Evolutionary conservation across 2,113 vertebrate genomes (phyloP).

Genomic region (Petromus typicus): DNA sequence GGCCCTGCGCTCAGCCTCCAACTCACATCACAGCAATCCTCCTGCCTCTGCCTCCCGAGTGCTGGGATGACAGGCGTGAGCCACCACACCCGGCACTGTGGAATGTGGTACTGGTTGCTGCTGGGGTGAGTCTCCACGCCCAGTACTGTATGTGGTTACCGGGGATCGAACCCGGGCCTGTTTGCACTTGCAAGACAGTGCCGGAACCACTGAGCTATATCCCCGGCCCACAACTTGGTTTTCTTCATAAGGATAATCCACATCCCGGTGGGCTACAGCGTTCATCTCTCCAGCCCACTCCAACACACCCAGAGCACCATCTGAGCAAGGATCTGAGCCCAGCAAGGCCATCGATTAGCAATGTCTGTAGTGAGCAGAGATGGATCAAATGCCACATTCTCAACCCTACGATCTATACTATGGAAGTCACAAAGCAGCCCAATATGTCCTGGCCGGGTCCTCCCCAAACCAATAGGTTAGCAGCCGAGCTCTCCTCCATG

Average conservation of each 20-base stretch:
- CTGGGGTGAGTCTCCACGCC: too few species aligned
- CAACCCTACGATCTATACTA: not conserved
- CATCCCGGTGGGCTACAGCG: not conserved
- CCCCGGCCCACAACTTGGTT: not conserved
- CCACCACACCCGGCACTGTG: too few species aligned
- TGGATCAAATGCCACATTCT: fast-evolving
- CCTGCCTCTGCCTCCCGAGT: too few species aligned
- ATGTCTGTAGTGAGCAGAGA: not conserved
- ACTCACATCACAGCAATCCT: too few species aligned
- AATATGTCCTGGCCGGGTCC: not conserved
- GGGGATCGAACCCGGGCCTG: too few species aligned
- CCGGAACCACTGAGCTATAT: too few species aligned
- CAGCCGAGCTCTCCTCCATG: not conserved
- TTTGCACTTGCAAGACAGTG: too few species aligned
- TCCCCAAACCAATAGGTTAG: not conserved
- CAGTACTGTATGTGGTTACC: too few species aligned
- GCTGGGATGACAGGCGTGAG: too few species aligned
- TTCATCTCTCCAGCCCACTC: not conserved
- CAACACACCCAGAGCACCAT: not conserved
- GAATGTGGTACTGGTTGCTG: too few species aligned
- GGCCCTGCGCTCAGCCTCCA: too few species aligned
- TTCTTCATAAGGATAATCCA: fast-evolving
- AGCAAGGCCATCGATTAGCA: not conserved
- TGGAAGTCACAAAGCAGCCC: not conserved
- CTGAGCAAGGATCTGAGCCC: not conserved